Evolutionary conservation across 2,888 invertebrate species (phyloP).

Genomic region (Quadriops clusia): DNA sequence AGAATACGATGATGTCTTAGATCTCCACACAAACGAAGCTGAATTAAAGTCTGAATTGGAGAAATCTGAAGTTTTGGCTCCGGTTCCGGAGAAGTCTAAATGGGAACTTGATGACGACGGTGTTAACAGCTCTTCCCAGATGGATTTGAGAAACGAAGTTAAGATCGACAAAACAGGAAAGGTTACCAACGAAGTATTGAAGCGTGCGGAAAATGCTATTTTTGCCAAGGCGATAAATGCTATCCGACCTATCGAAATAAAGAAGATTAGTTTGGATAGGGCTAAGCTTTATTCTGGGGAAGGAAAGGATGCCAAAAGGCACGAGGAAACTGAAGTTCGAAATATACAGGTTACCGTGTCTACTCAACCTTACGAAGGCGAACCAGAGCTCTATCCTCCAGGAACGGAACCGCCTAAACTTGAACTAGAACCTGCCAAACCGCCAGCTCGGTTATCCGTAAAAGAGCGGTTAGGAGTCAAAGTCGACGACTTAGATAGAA

Average conservation of each 20-base stretch:
- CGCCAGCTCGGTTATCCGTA: constrained; percentile 54
- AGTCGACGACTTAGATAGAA: constrained; percentile 47
- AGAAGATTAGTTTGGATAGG: constrained; percentile 59
- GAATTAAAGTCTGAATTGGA: constrained; percentile 41
- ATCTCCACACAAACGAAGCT: constrained; percentile 46
- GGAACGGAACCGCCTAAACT: constrained; percentile 11
- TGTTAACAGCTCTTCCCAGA: constrained; percentile 39
- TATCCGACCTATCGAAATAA: constrained; percentile 61
- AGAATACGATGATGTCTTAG: constrained; percentile 39
- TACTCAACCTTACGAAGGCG: constrained; percentile 31
- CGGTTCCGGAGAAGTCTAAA: constrained; percentile 70
- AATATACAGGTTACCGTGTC: constrained; percentile 47
- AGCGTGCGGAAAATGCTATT: constrained; percentile 83
- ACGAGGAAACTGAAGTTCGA: constrained; percentile 28
- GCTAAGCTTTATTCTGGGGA: constrained; percentile 52
- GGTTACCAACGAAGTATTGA: constrained; percentile 76
- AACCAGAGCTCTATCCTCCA: constrained; percentile 8
- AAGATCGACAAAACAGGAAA: constrained; percentile 46
- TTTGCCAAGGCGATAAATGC: constrained; percentile 81
- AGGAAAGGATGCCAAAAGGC: constrained; percentile 20
- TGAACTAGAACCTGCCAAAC: constrained; percentile 12
- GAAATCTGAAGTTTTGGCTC: constrained; percentile 53
- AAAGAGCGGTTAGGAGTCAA: constrained; percentile 72
- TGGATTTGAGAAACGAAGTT: constrained; percentile 25
- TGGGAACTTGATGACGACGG: constrained; percentile 74